Evolutionary conservation across 2,888 invertebrate species (phyloP).

Genomic region (Andricus curvator): DNA sequence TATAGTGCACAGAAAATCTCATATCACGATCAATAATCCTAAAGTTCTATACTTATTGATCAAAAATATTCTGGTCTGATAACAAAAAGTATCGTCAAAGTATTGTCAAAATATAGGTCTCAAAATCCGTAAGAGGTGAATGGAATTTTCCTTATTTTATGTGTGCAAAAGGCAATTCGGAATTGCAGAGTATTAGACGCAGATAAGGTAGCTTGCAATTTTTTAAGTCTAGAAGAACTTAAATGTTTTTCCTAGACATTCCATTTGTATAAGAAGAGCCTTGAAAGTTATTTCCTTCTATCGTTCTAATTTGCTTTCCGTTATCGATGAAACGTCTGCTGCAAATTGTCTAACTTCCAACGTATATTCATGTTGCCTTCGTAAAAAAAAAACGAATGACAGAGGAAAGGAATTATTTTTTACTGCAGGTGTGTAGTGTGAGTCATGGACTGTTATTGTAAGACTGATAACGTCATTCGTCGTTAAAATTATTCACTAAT

Average conservation of each 20-base stretch:
- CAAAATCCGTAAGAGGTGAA: not conserved
- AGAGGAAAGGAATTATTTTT: not conserved
- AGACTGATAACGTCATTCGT: constrained; percentile 1
- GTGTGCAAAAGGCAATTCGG: not conserved
- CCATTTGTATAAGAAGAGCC: not conserved
- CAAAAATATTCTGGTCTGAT: too few relatives aligned
- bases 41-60: too few relatives aligned
- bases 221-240: constrained; percentile 1
- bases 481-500: constrained; percentile 16
- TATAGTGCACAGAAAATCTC: too few relatives aligned
- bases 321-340: not conserved
- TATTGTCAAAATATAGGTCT: not conserved
- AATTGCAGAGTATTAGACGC: not conserved
- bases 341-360: not conserved
- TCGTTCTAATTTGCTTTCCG: constrained; percentile 1
- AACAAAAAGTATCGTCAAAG: too few relatives aligned
- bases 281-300: not conserved
- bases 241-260: not conserved
- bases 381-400: not conserved
- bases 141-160: not conserved
- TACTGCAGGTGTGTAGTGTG: not conserved
- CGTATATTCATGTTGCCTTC: not conserved
- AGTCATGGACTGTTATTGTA: constrained; percentile 17
- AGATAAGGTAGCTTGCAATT: not conserved
- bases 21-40: too few relatives aligned